These are phyloP conservation scores for Brachionus calyciflorus DNA, from an alignment of 1,140 invertebrate species.

Conservation along the genomic window DNA sequence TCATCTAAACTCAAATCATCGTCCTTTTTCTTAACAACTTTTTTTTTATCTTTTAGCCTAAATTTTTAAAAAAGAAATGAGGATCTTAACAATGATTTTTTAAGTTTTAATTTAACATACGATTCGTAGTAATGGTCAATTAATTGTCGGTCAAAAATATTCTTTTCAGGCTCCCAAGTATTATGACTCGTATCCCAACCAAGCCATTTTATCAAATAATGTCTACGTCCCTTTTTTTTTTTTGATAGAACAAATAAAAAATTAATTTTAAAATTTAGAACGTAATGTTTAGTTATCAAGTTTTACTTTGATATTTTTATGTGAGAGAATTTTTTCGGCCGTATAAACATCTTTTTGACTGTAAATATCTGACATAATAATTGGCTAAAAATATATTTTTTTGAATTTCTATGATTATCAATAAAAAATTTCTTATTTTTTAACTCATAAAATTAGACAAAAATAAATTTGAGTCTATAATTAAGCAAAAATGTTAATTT, in stretches of 20 bases:
- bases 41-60: conserved; percentile 10
- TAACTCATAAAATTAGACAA: too few relatives aligned
- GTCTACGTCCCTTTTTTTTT: background rate
- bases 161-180: conserved; percentile 43
- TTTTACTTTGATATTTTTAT: conserved; percentile 7
- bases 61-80: background rate
- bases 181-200: conserved; percentile 34
- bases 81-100: too few relatives aligned
- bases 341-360: conserved; percentile 18
- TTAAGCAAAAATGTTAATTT: too few relatives aligned
- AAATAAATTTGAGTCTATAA: too few relatives aligned
- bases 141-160: conserved; percentile 32
- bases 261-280: background rate
- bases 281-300: too few relatives aligned
- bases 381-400: too few relatives aligned
- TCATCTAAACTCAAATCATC: background rate
- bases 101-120: background rate
- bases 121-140: conserved; percentile 26
- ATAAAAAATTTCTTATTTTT: too few relatives aligned
- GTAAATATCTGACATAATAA: too few relatives aligned
- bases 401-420: too few relatives aligned
- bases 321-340: conserved; percentile 4
- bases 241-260: background rate
- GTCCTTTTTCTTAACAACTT: background rate
- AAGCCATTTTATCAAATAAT: conserved; percentile 40